Conservation (phyloP, 2,888 invertebrate genomes). For the Emmelina monodactyla region DNA sequence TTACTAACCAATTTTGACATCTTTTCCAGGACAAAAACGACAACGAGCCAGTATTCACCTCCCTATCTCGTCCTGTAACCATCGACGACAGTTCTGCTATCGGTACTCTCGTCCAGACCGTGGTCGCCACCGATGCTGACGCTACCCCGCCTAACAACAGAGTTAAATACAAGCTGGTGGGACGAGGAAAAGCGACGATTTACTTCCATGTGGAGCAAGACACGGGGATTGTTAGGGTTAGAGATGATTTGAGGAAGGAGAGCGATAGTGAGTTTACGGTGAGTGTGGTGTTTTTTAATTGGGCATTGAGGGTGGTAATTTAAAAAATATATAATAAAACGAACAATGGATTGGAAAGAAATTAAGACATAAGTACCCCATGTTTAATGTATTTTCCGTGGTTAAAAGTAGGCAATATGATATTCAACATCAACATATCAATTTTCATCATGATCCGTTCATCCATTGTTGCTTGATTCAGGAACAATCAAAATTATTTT, state of each 20-base stretch:
- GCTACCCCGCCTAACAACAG: slow-evolving; percentile 86
- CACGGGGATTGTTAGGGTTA: slow-evolving; percentile 79
- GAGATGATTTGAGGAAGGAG: slow-evolving; percentile 86
- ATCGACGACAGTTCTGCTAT: slow-evolving; percentile 85
- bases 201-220: slow-evolving; percentile 90
- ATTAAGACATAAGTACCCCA: too few relatives aligned
- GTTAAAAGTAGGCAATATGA: too few relatives aligned
- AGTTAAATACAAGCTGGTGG: slow-evolving; percentile 80
- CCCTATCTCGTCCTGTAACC: slow-evolving; percentile 82
- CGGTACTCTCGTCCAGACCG: slow-evolving; percentile 80
- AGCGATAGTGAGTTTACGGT: slow-evolving; percentile 88
- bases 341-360: background rate
- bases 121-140: slow-evolving; percentile 84
- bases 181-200: slow-evolving; percentile 80
- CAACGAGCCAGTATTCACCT: slow-evolving; percentile 85
- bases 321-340: background rate
- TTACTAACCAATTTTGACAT: too few relatives aligned
- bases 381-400: too few relatives aligned
- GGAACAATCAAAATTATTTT: too few relatives aligned
- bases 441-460: too few relatives aligned
- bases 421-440: too few relatives aligned
- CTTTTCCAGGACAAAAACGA: slow-evolving; percentile 81
- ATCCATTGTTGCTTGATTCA: too few relatives aligned
- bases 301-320: background rate
- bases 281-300: slow-evolving; percentile 18